Evolutionary conservation across 2,888 invertebrate genomes (phyloP), one percentile per base, ranked within the genome.

Genomic region (Spialia ferax): DNA sequence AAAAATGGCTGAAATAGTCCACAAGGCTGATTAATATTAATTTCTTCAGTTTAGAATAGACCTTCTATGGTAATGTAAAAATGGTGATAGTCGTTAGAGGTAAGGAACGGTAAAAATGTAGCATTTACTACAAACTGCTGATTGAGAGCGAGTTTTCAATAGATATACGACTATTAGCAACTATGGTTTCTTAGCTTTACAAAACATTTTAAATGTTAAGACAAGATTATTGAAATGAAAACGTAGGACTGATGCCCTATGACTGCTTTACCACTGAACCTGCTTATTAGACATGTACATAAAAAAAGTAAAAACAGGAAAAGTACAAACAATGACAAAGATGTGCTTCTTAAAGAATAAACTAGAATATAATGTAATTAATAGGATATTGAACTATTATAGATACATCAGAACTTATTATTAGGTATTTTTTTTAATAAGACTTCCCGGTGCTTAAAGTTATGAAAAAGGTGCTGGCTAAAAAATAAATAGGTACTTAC

Each of bases 1-100:
- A n/a, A n/a, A n/a, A n/a, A n/a, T n/a, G n/a, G n/a, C n/a, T 0
- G 87, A 93, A 80, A 91, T 94, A 13, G 80, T 78, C 15, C 86
- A 92, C 70, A 83, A 89, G 81, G 69, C 77, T 63, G 84, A 85
- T 72, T 88, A 85, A 75, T 50, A 63, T 68, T 65, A 69, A 20
- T 56, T 29, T 3, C 26, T 55, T 32, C 1, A 26, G 22, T 50
- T 22, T 52, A 26, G 26, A 23, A 26, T 22, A 10, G 13, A 50
- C 50, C 20, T 50, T 4, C 22, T 22, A 18, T 20, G 18, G 11
- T n/a, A 42, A 42, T 15, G 20, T 18, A 18, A 45, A n/a, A 45
- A 15, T 45, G 18, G n/a, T n/a, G 15, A 42, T 42, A 42, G 7
- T 32, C 32, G 15, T 42, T 42, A 42, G 3, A 7, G 7, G n/a